Evolutionary conservation across 2,888 invertebrate genomes (phyloP), one percentile per base, ranked within the genome.

Genomic region (Dione juno): DNA sequence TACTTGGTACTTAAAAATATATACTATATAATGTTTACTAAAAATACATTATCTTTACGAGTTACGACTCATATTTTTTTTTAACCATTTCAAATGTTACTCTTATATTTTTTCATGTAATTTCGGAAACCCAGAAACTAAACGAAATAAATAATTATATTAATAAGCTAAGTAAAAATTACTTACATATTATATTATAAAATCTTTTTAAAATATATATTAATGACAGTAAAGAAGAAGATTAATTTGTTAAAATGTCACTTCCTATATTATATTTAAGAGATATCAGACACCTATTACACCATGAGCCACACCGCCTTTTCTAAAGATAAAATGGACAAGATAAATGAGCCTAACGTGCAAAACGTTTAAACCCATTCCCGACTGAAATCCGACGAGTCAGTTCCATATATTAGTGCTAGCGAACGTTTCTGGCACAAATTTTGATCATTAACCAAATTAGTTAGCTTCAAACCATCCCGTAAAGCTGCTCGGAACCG

Each of bases 301-400:
- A 64, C 52, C 67, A 66, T 58, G 72, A 73, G 74, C 68, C 59
- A 76, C 79, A 82, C 80, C 80, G 80, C 82, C 82, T 80, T 85
- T 81, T 79, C 84, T 84, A 86, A 88, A 92, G 92, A 92, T 92
- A 92, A 89, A 89, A 85, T 77, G 88, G 88, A 85, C 87, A 91
- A 92, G 91, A 93, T 93, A 90, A 92, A 92, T 90, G 92, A 92
- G 88, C 82, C 87, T 88, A 89, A 89, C 92, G 91, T 92, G 92
- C 92, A 90, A 92, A 93, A 91, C 92, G 91, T 86, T 92, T 91
- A 92, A 92, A 90, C 89, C 90, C 90, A 88, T 92, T 92, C 85
- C 90, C 85, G 85, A 88, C 89, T 89, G 86, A 91, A 93, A 92
- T 91, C 91, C 92, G 87, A 90, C 90, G 85, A 93, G 92, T 92